Evolutionary conservation across 2,888 invertebrate genomes (phyloP), one percentile per base, ranked within the genome.

Genomic region (Dryadula phaetusa): DNA sequence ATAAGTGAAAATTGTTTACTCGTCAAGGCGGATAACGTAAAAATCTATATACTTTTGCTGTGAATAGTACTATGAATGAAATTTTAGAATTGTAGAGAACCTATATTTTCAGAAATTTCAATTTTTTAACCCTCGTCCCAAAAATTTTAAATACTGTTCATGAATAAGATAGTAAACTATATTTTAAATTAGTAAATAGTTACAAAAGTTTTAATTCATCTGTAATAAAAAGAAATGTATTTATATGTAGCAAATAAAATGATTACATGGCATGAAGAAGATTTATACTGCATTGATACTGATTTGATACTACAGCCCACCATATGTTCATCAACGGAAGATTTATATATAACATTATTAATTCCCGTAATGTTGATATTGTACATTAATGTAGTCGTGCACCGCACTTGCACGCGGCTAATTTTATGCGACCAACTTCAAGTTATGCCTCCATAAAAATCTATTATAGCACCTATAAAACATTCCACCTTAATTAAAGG

Each of bases 401-500:
- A 37, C 14, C 49, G 47, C 46, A 58, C 64, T 58, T 47, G 56
- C 34, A 42, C 44, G 37, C 18, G 16, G 37, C 64, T 56, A 64
- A 58, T 64, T 64, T 64, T 56, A 64, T 56, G 56, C 28, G 25
- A 56, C 54, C 58, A 47, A 25, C 56, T 20, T 8, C 47, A 47
- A 40, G 58, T 58, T 58, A 58, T 64, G 58, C 10, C 54, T 40
- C 53, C 40, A 66, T 63, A 69, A 69, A 69, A 69, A 61, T 69
- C 60, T 54, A 64, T 67, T 67, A 62, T 63, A n/a, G 37, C 47
- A 47, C 28, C 14, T 40, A 66, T 63, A 70, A 67, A 60, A 65
- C 49, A 67, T 56, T 40, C 47, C 20, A 47, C 52, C 32, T 66
- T 66, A 71, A 69, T 70, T 70, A 66, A 58, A 66, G 53, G 65